Evolutionary conservation across 2,113 vertebrate genomes (phyloP), one percentile per base, ranked within the genome.

Genomic region (Rhagologus leucostigma): DNA sequence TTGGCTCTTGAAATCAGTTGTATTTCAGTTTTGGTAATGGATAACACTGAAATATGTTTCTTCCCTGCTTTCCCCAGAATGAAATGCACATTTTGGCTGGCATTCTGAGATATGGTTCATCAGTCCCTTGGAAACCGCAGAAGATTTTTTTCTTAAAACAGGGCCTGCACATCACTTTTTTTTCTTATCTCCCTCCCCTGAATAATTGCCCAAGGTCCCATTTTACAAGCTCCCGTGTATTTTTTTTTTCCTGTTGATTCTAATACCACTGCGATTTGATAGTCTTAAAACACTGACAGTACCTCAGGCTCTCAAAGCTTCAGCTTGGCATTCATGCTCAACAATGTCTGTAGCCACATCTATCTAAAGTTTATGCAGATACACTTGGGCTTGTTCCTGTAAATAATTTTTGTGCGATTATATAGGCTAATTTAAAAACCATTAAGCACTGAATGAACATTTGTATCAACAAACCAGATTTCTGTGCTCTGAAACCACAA

Each of bases 371-470:
- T 94, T 90, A 91, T 7, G 4, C 65, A 94, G 89, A 80, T 46
- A 67, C 12, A 55, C 39, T 90, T 80, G 24, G 75, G 39, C 27
- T 76, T 89, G 46, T 67, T 73, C 87, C 59, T 88, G 50, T 86
- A 94, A 89, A 87, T 81, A 84, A 57, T 68, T 89, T 88, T 79
- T 89, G 32, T 65, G 26, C 41, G 50, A 87, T 76, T 77, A 30
- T 84, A 90, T 26, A 69, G 73, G 63, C 50, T 85, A 83, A 80
- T 86, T 91, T 90, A 77, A 93, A 94, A 96, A 33, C 16, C 37
- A 57, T 85, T 94, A 81, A 77, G 32, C 17, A 50, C 7, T 39
- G 70, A 91, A 71, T 35, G 42, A 76, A 76, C 32, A 50, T 79
- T 91, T 90, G 16, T 70, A 74, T 87, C 52, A 88, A 67, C 75